Evolutionary conservation across 2,888 invertebrate genomes (phyloP).

Genomic region (Sericinus montela): DNA sequence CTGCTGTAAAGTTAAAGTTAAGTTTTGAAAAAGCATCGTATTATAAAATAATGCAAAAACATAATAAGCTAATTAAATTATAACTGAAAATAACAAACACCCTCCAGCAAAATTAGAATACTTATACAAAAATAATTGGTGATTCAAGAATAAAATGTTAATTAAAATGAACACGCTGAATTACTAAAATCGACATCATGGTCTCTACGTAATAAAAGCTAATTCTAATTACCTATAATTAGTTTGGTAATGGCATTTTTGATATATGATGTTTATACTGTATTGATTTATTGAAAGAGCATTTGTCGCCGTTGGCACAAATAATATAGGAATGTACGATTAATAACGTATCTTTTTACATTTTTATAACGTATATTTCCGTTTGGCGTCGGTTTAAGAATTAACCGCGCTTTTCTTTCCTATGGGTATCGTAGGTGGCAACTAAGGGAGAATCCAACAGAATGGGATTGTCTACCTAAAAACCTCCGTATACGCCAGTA

Average conservation of each 20-base stretch:
- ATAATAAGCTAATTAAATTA: background rate
- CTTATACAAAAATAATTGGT: background rate
- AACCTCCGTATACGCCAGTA: too few species aligned
- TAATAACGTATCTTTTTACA: too few species aligned
- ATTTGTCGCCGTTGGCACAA: background rate
- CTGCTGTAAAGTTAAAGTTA: too few species aligned
- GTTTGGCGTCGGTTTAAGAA: too few species aligned
- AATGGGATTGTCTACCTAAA: too few species aligned
- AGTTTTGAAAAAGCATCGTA: too few species aligned
- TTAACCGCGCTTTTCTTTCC: too few species aligned
- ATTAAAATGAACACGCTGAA: background rate
- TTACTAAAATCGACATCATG: constrained; percentile 5
- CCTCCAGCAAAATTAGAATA: background rate
- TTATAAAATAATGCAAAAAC: too few species aligned
- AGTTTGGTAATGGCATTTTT: constrained; percentile 10
- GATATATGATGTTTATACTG: constrained; percentile 20
- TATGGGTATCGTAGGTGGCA: too few species aligned
- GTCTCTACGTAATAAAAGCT: background rate
- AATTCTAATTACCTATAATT: constrained; percentile 12
- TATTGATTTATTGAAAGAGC: constrained; percentile 14
- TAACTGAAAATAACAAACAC: background rate
- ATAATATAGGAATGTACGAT: too few species aligned
- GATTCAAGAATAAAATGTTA: background rate
- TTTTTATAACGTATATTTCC: too few species aligned
- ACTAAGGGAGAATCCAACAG: too few species aligned